These are phyloP conservation scores for Camelus bactrianus DNA, from an alignment of 2,113 vertebrate genomes.

Conservation along the genomic window DNA sequence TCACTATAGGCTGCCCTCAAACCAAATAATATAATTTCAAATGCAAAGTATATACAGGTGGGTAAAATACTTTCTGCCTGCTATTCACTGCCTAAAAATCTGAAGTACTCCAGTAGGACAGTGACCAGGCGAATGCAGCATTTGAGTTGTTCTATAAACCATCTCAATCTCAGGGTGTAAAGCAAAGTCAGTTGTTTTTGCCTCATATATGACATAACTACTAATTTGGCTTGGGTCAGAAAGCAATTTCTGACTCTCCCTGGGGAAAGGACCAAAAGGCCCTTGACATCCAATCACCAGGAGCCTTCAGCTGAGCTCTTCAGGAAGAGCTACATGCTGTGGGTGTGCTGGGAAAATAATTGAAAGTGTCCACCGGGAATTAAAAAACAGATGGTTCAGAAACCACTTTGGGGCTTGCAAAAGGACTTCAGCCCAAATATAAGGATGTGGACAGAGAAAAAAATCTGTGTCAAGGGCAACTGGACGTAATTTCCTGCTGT, in stretches of 20 bases:
- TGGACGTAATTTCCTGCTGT: constrained; percentile 16
- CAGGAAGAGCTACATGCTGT: neutral
- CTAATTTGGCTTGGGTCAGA: constrained; percentile 12
- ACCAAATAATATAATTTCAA: neutral
- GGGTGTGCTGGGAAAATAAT: constrained; percentile 21
- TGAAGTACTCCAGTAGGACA: neutral
- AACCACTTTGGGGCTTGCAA: neutral
- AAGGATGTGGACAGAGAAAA: neutral
- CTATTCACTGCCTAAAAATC: constrained; percentile 15
- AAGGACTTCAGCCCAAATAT: constrained; percentile 34
- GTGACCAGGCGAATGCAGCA: neutral
- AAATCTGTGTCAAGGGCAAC: constrained; percentile 63
- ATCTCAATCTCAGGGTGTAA: neutral
- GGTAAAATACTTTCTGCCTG: neutral
- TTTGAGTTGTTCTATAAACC: neutral
- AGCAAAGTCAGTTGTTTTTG: neutral
- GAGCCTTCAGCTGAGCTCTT: neutral
- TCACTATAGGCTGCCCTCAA: neutral
- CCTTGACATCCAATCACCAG: constrained; percentile 4
- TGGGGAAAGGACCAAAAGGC: constrained; percentile 19
- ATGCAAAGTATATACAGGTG: neutral
- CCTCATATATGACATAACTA: neutral
- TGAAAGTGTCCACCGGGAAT: constrained; percentile 31
- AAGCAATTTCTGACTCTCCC: constrained; percentile 26
- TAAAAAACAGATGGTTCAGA: constrained; percentile 21